phyloP scores from a whole-genome alignment of 2,113 vertebrate species.

The Dryoscopus gambensis region DNA sequence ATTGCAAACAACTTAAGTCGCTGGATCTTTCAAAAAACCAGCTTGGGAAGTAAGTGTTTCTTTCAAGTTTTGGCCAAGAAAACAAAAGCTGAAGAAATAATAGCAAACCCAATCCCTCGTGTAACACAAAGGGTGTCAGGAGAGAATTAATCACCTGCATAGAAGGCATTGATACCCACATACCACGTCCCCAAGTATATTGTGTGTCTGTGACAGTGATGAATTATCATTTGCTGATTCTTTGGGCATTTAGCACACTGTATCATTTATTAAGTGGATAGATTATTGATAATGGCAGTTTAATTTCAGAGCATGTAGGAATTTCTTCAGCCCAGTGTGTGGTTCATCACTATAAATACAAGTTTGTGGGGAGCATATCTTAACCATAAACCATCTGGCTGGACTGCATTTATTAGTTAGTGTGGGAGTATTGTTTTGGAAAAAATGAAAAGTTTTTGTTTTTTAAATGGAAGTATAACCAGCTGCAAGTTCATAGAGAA shows the following conservation, averaged over 20 bases:
- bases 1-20: constrained; percentile 83
- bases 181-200: background rate
- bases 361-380: background rate
- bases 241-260: background rate
- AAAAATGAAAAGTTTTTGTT: constrained; percentile 17
- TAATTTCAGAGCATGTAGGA: constrained; percentile 7
- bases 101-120: background rate
- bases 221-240: constrained; percentile 6
- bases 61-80: background rate
- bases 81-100: constrained; percentile 24
- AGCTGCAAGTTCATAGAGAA: background rate
- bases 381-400: constrained; percentile 2
- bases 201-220: constrained; percentile 54
- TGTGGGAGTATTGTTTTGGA: constrained; percentile 38
- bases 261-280: constrained; percentile 41
- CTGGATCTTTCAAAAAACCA: constrained; percentile 95
- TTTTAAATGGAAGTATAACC: constrained; percentile 33
- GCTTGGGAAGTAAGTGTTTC: constrained; percentile 86
- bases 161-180: constrained; percentile 32
- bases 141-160: constrained; percentile 47
- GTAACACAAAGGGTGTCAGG: constrained; percentile 22
- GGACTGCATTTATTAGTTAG: background rate
- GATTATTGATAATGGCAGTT: constrained; percentile 39
- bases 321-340: background rate
- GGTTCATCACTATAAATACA: background rate